phyloP scores from a whole-genome alignment of 1,140 invertebrate genomes.

The Lycorma delicatula region DNA sequence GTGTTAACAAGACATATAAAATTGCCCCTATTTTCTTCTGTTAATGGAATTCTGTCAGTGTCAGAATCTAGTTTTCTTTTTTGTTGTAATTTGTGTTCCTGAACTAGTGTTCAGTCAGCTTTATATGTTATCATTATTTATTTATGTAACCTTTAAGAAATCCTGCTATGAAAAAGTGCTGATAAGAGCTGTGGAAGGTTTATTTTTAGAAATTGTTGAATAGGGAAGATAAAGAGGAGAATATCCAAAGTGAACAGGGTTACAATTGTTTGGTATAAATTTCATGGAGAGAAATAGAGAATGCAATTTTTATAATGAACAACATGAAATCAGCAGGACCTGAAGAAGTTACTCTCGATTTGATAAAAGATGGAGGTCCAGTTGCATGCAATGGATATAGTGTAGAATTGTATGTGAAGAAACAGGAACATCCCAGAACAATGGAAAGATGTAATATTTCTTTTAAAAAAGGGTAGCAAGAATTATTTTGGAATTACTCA shows the following conservation, averaged over 20 bases:
- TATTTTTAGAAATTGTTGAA: neutral
- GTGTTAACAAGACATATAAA: too few relatives aligned
- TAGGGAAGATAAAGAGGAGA: neutral
- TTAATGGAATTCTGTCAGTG: too few relatives aligned
- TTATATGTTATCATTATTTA: too few relatives aligned
- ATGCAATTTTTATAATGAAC: constrained; percentile 3
- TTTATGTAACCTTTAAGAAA: too few relatives aligned
- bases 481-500: neutral
- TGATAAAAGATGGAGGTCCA: neutral
- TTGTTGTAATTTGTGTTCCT: too few relatives aligned
- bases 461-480: neutral
- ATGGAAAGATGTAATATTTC: neutral
- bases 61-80: too few relatives aligned
- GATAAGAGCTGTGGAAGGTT: neutral
- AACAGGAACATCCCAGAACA: neutral
- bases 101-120: too few relatives aligned
- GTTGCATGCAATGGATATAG: neutral
- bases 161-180: too few relatives aligned
- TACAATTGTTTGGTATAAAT: neutral
- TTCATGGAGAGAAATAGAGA: neutral
- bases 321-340: neutral
- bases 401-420: neutral
- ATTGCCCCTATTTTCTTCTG: too few relatives aligned
- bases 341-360: neutral
- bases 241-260: neutral